Evolutionary conservation across 1,140 invertebrate genomes (phyloP).

Genomic region (Heliconius himera): DNA sequence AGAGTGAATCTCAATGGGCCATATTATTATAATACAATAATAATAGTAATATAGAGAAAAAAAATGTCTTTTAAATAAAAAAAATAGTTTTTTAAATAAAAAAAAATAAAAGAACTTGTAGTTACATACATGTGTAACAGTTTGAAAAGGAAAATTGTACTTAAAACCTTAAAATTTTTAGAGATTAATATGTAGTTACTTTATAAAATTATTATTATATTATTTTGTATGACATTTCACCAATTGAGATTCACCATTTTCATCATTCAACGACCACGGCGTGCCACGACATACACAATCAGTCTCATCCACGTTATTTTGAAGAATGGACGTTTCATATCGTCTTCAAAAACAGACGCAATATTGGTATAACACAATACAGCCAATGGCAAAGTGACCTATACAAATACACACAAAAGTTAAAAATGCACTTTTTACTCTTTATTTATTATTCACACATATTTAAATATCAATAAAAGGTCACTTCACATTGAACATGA

Average conservation of each 20-base stretch:
- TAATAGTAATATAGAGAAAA: too few relatives aligned
- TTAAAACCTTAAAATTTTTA: too few relatives aligned
- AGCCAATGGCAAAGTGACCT: neutral
- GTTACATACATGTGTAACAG: too few relatives aligned
- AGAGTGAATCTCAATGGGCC: neutral
- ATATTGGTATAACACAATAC: neutral
- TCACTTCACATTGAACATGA: neutral
- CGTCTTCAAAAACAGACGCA: neutral
- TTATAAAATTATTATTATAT: neutral
- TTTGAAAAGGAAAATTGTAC: too few relatives aligned
- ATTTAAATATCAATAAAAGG: neutral
- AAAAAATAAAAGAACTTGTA: too few relatives aligned
- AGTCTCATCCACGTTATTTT: neutral
- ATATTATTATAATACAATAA: neutral
- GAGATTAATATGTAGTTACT: neutral
- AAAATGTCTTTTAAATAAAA: too few relatives aligned
- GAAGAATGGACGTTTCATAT: constrained; percentile 9
- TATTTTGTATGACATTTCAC: neutral
- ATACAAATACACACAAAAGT: neutral
- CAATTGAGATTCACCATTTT: neutral
- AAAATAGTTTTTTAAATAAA: too few relatives aligned
- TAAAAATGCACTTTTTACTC: neutral
- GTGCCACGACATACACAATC: neutral
- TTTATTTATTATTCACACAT: neutral
- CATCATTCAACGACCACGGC: neutral